phyloP scores from a whole-genome alignment of 2,888 invertebrate genomes.

The Caenorhabditis sulstoni region DNA sequence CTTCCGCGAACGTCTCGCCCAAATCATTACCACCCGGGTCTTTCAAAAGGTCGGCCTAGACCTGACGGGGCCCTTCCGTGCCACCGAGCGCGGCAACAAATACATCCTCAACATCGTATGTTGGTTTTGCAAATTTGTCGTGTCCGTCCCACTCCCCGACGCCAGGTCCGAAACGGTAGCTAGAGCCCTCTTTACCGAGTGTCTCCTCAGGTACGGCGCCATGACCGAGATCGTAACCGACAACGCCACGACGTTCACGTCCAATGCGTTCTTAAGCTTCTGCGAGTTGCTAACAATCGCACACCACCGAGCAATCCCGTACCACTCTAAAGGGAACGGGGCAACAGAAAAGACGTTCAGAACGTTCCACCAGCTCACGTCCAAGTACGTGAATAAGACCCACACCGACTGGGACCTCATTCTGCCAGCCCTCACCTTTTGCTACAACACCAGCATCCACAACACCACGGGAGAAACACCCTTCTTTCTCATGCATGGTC shows the following conservation, averaged over 20 bases:
- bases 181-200: neutral
- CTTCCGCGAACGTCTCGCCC: conserved; percentile 35
- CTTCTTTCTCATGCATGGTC: conserved; percentile 52
- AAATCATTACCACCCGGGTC: conserved; percentile 7
- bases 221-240: neutral
- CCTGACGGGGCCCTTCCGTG: conserved; percentile 41
- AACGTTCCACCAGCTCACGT: conserved; percentile 54
- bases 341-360: conserved; percentile 66
- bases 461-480: too few species aligned
- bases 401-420: conserved; percentile 52
- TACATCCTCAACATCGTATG: conserved; percentile 37
- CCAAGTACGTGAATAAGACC: conserved; percentile 37
- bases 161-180: neutral
- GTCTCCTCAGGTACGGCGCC: neutral
- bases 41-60: conserved; percentile 52
- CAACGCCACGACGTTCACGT: neutral
- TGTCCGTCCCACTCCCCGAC: neutral
- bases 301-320: conserved; percentile 56
- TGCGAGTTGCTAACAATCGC: conserved; percentile 16
- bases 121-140: conserved; percentile 13
- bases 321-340: conserved; percentile 69
- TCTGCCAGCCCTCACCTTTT: conserved; percentile 28
- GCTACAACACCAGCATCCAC: conserved; percentile 57
- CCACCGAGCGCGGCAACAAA: conserved; percentile 35
- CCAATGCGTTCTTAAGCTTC: neutral